A percentile compares a stretch with the other conserved stretches of the same genome.
Conservation (phyloP, 2,797 vertebrate species). For the Thunnus albacares region DNA sequence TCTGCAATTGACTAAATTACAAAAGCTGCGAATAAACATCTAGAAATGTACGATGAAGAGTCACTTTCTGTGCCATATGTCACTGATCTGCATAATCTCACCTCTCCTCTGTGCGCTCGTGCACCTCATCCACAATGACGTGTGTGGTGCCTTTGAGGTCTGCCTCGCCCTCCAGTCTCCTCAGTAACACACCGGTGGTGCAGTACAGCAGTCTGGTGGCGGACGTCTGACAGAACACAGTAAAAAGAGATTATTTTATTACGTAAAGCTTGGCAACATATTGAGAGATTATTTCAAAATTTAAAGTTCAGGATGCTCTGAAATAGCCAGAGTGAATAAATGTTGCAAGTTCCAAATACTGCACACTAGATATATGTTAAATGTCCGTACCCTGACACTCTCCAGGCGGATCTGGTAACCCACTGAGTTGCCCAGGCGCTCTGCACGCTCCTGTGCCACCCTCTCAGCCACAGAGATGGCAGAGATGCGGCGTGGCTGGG, state of each 20-base stretch:
- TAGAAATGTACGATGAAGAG: neutral
- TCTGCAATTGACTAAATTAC: neutral
- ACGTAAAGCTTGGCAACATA: neutral
- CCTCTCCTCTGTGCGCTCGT: slow-evolving; percentile 98
- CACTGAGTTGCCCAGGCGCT: slow-evolving; percentile 92
- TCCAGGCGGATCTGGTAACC: slow-evolving; percentile 99
- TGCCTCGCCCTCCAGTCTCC: slow-evolving; percentile 93
- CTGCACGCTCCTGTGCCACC: slow-evolving; percentile 94
- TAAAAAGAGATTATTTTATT: neutral
- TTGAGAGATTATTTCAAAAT: neutral
- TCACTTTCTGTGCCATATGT: neutral
- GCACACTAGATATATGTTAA: neutral
- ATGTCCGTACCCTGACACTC: slow-evolving; percentile 89
- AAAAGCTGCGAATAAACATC: neutral
- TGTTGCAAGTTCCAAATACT: too few relatives aligned
- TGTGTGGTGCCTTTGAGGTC: slow-evolving; percentile 92
- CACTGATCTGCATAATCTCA: slow-evolving; percentile 69
- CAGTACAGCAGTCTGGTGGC: slow-evolving; percentile 96
- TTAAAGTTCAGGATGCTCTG: neutral
- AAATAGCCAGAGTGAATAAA: too few relatives aligned
- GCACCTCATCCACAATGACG: slow-evolving; percentile 97
- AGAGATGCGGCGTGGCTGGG: slow-evolving; percentile 97
- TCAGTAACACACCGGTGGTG: slow-evolving; percentile 95
- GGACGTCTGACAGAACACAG: slow-evolving; percentile 85
- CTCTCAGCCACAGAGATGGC: slow-evolving; percentile 95